Evolutionary conservation across 1,140 invertebrate genomes (phyloP).

Genomic region (Laupala kohalensis): DNA sequence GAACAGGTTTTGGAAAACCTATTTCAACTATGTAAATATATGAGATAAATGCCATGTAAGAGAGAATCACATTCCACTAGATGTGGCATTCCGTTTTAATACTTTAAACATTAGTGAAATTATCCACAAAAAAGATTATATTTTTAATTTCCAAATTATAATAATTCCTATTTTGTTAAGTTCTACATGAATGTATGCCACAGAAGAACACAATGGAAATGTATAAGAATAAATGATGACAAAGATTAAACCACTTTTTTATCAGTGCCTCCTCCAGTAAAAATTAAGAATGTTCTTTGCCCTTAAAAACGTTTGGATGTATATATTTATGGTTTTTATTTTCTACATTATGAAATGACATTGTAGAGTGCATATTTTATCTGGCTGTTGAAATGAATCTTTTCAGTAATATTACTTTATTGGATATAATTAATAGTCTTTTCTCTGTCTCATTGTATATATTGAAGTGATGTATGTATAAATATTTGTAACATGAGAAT

Average conservation of each 20-base stretch:
- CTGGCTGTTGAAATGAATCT: constrained; percentile 12
- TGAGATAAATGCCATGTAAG: neutral
- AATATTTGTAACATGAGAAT: constrained; percentile 15
- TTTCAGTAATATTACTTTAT: constrained; percentile 8
- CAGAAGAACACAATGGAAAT: neutral
- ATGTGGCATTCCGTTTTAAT: constrained; percentile 9
- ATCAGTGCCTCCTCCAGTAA: constrained; percentile 13
- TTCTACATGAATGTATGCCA: constrained; percentile 4
- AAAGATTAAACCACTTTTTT: constrained; percentile 2
- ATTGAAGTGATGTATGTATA: constrained; percentile 13
- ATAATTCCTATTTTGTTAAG: neutral
- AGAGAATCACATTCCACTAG: constrained; percentile 7
- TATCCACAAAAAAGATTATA: neutral
- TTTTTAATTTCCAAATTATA: neutral
- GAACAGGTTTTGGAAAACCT: no score
- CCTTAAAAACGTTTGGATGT: constrained; percentile 9
- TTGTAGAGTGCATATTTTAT: constrained; percentile 11
- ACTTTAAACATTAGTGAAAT: neutral
- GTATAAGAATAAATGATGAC: neutral
- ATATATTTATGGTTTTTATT: constrained; percentile 15
- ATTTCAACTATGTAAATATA: neutral
- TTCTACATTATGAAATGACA: constrained; percentile 8
- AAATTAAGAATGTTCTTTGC: constrained; percentile 8
- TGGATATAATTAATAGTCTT: constrained; percentile 3
- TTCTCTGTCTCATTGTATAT: constrained; percentile 12